phyloP scores from a whole-genome alignment of 2,888 invertebrate genomes.

The Eudasyphora cyanicolor region DNA sequence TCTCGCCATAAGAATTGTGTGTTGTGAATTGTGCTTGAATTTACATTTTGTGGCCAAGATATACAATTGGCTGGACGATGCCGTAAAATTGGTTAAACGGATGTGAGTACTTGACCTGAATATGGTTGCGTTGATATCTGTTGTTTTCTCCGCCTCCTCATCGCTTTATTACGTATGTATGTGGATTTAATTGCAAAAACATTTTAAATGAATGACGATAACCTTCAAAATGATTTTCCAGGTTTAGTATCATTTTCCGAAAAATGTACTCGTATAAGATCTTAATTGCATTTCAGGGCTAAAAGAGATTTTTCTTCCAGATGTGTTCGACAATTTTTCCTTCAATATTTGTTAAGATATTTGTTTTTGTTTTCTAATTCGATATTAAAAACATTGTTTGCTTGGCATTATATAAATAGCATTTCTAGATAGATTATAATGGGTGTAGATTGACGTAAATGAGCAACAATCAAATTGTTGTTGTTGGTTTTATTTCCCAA shows the following conservation, averaged over 20 bases:
- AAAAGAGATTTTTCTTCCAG: no score
- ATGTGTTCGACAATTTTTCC: no score
- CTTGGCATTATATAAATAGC: no score
- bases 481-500: no score
- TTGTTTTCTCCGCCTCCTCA: background rate
- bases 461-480: no score
- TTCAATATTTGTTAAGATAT: no score
- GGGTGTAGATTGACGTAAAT: no score
- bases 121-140: conserved; percentile 4
- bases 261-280: background rate
- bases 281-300: no score
- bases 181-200: conserved; percentile 12
- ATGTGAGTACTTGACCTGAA: conserved; percentile 28
- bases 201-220: background rate
- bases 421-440: no score
- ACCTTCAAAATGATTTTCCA: background rate
- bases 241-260: background rate
- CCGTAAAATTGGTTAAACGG: conserved; percentile 5
- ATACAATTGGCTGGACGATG: background rate
- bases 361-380: no score
- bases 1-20: conserved; percentile 7
- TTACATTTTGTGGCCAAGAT: conserved; percentile 12
- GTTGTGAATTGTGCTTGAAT: background rate
- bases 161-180: background rate
- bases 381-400: no score